Evolutionary conservation across 2,113 vertebrate species (phyloP).

Genomic region (Pseudorasbora parva): DNA sequence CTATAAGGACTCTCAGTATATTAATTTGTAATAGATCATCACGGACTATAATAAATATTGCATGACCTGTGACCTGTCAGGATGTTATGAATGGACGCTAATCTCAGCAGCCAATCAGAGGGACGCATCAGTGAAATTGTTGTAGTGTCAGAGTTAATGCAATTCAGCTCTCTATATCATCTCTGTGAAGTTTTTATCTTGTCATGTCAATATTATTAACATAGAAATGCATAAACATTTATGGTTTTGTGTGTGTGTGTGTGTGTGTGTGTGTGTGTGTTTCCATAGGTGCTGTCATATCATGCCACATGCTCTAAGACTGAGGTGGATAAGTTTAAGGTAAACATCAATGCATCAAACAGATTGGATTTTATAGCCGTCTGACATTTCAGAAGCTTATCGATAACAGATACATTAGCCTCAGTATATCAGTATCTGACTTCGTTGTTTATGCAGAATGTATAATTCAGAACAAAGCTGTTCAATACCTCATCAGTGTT

Average conservation of each 20-base stretch:
- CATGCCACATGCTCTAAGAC: conserved; percentile 98
- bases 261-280: conserved; percentile 12
- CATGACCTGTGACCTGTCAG: conserved; percentile 45
- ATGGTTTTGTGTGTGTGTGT: too few relatives aligned
- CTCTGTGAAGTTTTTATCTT: background rate
- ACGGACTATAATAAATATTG: background rate
- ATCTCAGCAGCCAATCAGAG: conserved; percentile 7
- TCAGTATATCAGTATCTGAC: background rate
- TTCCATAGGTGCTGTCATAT: conserved; percentile 91
- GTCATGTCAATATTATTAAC: background rate
- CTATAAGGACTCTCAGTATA: background rate
- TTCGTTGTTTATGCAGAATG: conserved; percentile 25
- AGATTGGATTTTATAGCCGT: background rate
- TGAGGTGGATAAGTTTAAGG: conserved; percentile 99
- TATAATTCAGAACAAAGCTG: conserved; percentile 61
- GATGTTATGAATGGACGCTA: conserved; percentile 66
- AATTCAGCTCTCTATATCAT: background rate
- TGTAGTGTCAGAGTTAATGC: background rate
- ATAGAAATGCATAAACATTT: background rate
- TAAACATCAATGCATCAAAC: conserved; percentile 67
- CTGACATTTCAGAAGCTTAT: background rate
- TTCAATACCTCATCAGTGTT: conserved; percentile 79
- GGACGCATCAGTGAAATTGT: background rate
- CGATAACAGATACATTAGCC: background rate
- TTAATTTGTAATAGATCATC: background rate